Percentiles rank a stretch among this genome's conserved stretches.
Evolutionary conservation across 2,888 invertebrate genomes (phyloP).

Genomic region (Loripinus fragilis): DNA sequence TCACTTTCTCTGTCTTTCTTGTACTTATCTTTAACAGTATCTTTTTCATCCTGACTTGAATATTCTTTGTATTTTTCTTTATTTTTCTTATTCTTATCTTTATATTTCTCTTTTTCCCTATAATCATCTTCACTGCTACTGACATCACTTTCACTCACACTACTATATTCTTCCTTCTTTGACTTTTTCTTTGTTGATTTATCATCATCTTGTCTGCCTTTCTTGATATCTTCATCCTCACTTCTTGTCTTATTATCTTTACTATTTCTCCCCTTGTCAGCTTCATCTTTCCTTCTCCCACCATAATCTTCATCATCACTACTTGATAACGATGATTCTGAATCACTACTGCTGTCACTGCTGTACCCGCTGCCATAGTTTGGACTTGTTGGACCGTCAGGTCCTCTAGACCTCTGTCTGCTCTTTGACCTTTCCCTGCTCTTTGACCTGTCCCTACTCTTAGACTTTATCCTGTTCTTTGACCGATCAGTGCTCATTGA

Average conservation of each 20-base stretch:
- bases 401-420: background rate
- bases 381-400: slow-evolving; percentile 39
- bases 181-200: too few relatives aligned
- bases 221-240: too few relatives aligned
- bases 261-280: too few relatives aligned
- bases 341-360: slow-evolving; percentile 45
- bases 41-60: too few relatives aligned
- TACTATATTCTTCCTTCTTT: slow-evolving; percentile 6
- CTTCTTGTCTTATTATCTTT: too few relatives aligned
- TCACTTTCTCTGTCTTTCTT: background rate
- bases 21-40: background rate
- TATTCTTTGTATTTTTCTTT: background rate
- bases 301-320: slow-evolving; percentile 8
- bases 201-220: too few relatives aligned
- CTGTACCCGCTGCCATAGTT: slow-evolving; percentile 33
- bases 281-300: too few relatives aligned
- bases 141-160: background rate
- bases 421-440: too few relatives aligned
- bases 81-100: slow-evolving; percentile 1
- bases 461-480: too few relatives aligned
- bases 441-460: too few relatives aligned
- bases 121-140: slow-evolving; percentile 2
- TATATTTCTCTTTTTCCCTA: slow-evolving; percentile 6
- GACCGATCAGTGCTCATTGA: too few relatives aligned
- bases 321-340: slow-evolving; percentile 37